phyloP scores from a whole-genome alignment of 2,113 vertebrate genomes.

The Ochotona curzoniae region DNA sequence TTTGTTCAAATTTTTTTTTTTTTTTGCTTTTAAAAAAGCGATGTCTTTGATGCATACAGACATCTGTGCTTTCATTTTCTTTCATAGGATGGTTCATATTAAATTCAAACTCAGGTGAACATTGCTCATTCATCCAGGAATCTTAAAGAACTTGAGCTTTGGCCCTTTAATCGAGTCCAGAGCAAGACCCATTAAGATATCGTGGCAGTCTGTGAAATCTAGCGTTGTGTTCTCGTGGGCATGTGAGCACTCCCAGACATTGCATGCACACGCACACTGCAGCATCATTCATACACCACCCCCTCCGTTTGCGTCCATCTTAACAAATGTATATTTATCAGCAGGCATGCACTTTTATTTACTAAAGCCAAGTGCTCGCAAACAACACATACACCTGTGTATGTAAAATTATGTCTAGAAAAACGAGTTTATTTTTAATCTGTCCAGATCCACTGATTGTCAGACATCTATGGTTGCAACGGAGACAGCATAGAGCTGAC shows the following conservation, averaged over 20 bases:
- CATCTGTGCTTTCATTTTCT: constrained; percentile 78
- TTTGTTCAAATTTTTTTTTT: constrained; percentile 22
- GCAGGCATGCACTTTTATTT: background rate
- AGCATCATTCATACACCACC: background rate
- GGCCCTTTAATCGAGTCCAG: constrained; percentile 66
- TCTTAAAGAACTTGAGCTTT: constrained; percentile 74
- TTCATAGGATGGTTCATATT: constrained; percentile 78
- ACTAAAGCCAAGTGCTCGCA: constrained; percentile 20
- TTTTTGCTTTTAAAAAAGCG: constrained; percentile 73
- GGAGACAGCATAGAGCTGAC: background rate
- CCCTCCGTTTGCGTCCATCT: background rate
- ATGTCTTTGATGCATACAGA: constrained; percentile 60
- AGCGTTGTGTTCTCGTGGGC: constrained; percentile 12
- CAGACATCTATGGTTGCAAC: background rate
- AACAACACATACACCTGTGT: constrained; percentile 23
- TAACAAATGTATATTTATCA: constrained; percentile 14
- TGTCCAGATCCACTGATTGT: background rate
- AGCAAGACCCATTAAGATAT: constrained; percentile 66
- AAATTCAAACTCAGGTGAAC: constrained; percentile 82
- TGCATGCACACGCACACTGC: background rate
- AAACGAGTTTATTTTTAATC: constrained; percentile 41
- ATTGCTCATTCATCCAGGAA: constrained; percentile 72
- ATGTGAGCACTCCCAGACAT: background rate
- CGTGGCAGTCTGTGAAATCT: constrained; percentile 52
- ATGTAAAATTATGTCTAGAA: constrained; percentile 32